Evolutionary conservation across 2,888 invertebrate genomes (phyloP).

Genomic region (Lochmaea crataegi): DNA sequence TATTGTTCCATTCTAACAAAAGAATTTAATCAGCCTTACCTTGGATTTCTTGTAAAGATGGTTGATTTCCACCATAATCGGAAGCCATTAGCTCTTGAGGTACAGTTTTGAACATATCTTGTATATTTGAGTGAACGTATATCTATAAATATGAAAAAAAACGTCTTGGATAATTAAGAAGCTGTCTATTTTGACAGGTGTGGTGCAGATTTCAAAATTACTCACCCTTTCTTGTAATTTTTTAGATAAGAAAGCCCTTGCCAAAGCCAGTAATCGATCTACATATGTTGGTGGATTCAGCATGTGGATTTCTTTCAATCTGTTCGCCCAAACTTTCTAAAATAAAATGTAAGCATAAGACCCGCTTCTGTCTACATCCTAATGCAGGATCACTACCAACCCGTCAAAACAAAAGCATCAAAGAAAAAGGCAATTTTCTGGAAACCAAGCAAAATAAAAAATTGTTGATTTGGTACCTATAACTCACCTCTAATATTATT

Average conservation of each 20-base stretch:
- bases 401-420: too few species aligned
- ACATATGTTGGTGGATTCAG: neutral
- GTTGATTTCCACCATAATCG: constrained; percentile 24
- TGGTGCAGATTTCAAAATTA: neutral
- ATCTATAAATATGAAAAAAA: neutral
- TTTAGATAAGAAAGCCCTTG: constrained; percentile 1
- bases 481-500: constrained; percentile 5
- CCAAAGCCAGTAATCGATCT: neutral
- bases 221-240: constrained; percentile 24
- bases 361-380: too few species aligned
- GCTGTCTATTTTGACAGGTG: neutral
- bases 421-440: too few species aligned
- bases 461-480: too few species aligned
- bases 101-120: constrained; percentile 1
- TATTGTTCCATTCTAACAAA: too few species aligned
- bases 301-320: constrained; percentile 10
- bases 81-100: constrained; percentile 13
- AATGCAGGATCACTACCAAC: too few species aligned
- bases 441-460: too few species aligned
- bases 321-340: constrained; percentile 23
- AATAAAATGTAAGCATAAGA: too few species aligned
- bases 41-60: constrained; percentile 11
- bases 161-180: neutral
- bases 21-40: neutral
- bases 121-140: neutral